Conservation (phyloP, 2,113 vertebrate genomes). For the Mellivora capensis region DNA sequence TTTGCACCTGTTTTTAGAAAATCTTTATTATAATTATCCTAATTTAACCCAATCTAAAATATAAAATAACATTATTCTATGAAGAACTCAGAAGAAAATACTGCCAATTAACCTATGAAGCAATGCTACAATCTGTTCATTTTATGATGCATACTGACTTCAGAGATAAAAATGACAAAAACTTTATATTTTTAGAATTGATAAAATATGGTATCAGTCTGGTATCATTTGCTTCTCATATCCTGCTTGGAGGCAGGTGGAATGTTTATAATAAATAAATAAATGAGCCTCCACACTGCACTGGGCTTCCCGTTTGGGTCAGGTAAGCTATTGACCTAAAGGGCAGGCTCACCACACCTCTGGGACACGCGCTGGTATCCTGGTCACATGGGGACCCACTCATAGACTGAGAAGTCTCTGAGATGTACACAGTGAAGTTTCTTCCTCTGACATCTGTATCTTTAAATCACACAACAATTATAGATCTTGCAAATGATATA, state of each 20-base stretch:
- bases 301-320: not conserved
- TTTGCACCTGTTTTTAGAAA: not conserved
- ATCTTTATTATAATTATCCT: not conserved
- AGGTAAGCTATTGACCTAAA: not conserved
- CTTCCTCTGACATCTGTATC: not conserved
- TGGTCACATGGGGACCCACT: not conserved
- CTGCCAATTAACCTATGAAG: not conserved
- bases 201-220: not conserved
- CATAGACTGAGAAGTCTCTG: not conserved
- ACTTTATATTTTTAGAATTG: not conserved
- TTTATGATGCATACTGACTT: not conserved
- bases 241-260: not conserved
- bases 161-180: constrained; percentile 6
- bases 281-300: not conserved
- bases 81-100: not conserved
- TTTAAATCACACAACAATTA: not conserved
- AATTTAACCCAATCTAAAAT: not conserved
- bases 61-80: not conserved
- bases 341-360: not conserved
- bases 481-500: not conserved
- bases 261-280: not conserved
- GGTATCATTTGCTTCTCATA: not conserved
- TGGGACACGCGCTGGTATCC: not conserved
- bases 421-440: not conserved
- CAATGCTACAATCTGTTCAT: not conserved